phyloP scores from a whole-genome alignment of 2,797 vertebrate species.

The Champsocephalus esox region DNA sequence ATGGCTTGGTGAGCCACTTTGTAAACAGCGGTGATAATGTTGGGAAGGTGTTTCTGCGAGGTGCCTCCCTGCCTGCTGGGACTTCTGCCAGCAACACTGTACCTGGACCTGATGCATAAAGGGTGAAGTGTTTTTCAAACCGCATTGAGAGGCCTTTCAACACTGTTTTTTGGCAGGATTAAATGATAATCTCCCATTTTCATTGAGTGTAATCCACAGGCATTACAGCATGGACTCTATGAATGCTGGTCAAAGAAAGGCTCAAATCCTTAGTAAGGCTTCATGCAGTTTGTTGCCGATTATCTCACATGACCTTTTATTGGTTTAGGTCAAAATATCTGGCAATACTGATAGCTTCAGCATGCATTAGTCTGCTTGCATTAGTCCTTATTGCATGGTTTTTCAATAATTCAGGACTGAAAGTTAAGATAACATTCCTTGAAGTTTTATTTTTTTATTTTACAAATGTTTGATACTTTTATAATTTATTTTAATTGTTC shows the following conservation, averaged over 20 bases:
- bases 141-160: neutral
- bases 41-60: constrained; percentile 78
- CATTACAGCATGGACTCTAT: neutral
- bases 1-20: constrained; percentile 92
- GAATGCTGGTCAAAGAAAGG: neutral
- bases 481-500: constrained; percentile 15
- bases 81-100: constrained; percentile 22
- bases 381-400: neutral
- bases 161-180: neutral
- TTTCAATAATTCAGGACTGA: neutral
- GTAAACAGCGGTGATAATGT: constrained; percentile 79
- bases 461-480: constrained; percentile 21
- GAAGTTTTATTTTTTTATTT: neutral
- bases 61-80: constrained; percentile 62
- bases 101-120: constrained; percentile 51
- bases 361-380: constrained; percentile 6
- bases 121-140: neutral
- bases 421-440: neutral
- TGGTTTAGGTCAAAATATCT: neutral
- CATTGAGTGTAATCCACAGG: neutral
- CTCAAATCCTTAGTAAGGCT: neutral
- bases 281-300: constrained; percentile 15
- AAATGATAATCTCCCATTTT: neutral
- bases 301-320: constrained; percentile 8
- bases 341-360: neutral